Evolutionary conservation across 1,140 invertebrate species (phyloP), one percentile per base, ranked within the genome.

Genomic region (Lucilia cuprina): DNA sequence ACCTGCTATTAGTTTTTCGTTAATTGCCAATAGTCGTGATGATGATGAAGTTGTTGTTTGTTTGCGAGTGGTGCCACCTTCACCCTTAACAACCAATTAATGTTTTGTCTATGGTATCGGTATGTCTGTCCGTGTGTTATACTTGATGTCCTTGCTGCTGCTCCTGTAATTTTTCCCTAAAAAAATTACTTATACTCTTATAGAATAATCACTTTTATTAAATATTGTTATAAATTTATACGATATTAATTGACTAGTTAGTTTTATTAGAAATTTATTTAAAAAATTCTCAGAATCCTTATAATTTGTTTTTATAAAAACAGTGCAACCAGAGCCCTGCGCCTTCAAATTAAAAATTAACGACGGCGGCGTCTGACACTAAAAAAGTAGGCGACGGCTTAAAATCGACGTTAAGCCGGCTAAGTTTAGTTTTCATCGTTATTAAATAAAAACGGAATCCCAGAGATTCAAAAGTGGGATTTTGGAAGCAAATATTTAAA

Each of bases 11-110:
- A 49, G 50, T 55, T 55, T 2, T 17, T 55, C 13, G 50, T 55
- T 55, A 55, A 55, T 55, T n/a, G 50, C 17, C 50, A 41, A 41
- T 41, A 41, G 8, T 55, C 9, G 50, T 70, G 65, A 5, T 4
- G 65, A 30, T 30, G 25, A 30, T 30, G 25, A 30, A 30, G 25
- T 30, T 30, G 25, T 30, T 30, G 25, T 30, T 70, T 19, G 21
- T 21, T 70, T 70, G 21, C 3, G 25, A 30, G 25, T 30, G 3
- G 25, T 70, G n/a, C 65, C 65, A 70, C 65, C 65, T 19, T 21
- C 65, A 70, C 65, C 19, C 65, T 60, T 70, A 70, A 70, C 65
- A 70, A 70, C 65, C 65, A 70, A 25, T 70, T 9, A 70, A 70
- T 70, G 65, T 21, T 70, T 70, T 70, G 65, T 21, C 65, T 70